Percentiles rank a stretch among this genome's conserved stretches.
These are phyloP conservation scores for Umimayanthus chanpuru DNA, from an alignment of 92 coral and sea anemone species.

Conservation along the genomic window DNA sequence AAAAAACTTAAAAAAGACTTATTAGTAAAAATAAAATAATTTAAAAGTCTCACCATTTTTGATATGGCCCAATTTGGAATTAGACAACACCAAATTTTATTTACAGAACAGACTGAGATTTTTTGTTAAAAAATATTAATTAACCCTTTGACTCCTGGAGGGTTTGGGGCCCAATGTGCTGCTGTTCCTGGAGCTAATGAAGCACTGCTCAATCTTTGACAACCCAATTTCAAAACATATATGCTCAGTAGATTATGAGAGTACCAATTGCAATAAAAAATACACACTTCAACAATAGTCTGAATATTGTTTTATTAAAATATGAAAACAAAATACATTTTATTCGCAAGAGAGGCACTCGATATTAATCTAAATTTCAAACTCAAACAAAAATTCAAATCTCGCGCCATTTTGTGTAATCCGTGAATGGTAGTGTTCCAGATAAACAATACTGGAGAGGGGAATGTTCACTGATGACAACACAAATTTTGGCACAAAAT, in stretches of 20 bases:
- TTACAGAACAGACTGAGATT: no score
- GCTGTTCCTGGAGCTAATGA: neutral
- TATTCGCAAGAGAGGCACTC: neutral
- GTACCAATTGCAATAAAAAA: no score
- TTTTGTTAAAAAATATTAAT: neutral
- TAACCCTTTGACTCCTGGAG: constrained; percentile 8
- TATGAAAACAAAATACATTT: neutral
- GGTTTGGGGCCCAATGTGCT: no score
- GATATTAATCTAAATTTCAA: neutral
- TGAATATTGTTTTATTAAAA: neutral
- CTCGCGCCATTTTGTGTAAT: neutral
- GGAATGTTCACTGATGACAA: neutral
- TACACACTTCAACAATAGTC: no score
- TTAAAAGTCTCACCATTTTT: no score
- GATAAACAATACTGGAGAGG: neutral
- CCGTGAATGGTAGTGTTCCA: neutral
- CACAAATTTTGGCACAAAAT: neutral
- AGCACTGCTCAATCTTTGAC: neutral
- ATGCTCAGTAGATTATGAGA: no score
- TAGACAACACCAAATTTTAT: no score
- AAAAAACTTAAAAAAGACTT: no score
- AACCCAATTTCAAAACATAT: no score
- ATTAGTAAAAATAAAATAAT: no score
- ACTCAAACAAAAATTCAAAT: neutral
- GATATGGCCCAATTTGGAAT: no score